phyloP scores from a whole-genome alignment of 2,888 invertebrate species.

The Zaprionus lineosus region DNA sequence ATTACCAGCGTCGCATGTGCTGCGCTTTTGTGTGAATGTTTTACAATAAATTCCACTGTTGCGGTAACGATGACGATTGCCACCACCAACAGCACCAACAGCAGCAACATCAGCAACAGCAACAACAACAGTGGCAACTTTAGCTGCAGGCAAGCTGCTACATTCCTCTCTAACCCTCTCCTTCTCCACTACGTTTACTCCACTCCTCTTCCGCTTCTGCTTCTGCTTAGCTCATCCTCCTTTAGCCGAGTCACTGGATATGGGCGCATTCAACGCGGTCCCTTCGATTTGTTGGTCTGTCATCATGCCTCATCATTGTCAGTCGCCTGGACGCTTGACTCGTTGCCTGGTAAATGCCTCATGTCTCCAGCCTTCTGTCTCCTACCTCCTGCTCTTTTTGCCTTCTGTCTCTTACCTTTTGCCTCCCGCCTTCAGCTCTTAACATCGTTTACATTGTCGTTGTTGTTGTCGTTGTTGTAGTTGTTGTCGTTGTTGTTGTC shows the following conservation, averaged over 20 bases:
- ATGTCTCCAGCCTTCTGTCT: slow-evolving; percentile 8
- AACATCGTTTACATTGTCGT: slow-evolving; percentile 30
- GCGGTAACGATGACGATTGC: slow-evolving; percentile 79
- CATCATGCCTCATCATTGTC: slow-evolving; percentile 80
- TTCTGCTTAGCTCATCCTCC: not conserved
- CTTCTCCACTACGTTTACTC: not conserved
- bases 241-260: slow-evolving; percentile 24
- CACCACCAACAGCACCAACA: slow-evolving; percentile 47
- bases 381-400: slow-evolving; percentile 13
- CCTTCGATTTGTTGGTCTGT: slow-evolving; percentile 78
- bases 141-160: slow-evolving; percentile 58
- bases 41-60: slow-evolving; percentile 73
- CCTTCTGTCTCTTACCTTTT: slow-evolving; percentile 6
- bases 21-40: slow-evolving; percentile 74
- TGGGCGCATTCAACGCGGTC: slow-evolving; percentile 54
- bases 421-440: slow-evolving; percentile 15
- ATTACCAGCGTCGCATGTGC: slow-evolving; percentile 17
- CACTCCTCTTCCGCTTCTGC: not conserved
- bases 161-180: slow-evolving; percentile 3
- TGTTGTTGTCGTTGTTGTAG: slow-evolving; percentile 31
- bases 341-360: slow-evolving; percentile 12
- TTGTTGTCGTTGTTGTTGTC: slow-evolving; percentile 39
- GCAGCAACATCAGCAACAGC: slow-evolving; percentile 27
- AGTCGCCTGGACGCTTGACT: slow-evolving; percentile 51
- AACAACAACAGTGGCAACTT: slow-evolving; percentile 66